phyloP scores from a whole-genome alignment of 2,797 vertebrate species.

The Limosa lapponica region DNA sequence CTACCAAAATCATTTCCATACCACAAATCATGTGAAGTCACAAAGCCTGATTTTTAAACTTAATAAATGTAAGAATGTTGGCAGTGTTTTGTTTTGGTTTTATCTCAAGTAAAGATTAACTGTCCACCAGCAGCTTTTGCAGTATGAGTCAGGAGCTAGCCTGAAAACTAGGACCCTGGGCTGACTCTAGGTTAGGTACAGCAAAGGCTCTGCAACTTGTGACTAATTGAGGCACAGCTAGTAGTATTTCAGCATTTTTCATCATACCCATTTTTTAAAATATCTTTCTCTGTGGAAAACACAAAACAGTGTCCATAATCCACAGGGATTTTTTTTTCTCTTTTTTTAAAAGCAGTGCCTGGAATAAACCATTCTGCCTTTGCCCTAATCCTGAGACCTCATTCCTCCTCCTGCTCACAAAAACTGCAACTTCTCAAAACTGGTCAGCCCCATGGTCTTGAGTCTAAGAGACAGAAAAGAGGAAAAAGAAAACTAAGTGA shows the following conservation, averaged over 20 bases:
- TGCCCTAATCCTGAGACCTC: not conserved
- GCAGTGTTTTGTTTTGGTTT: not conserved
- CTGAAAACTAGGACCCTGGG: conserved; percentile 34
- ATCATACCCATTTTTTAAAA: not conserved
- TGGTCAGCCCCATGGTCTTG: not conserved
- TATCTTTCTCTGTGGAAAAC: not conserved
- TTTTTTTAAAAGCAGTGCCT: not conserved
- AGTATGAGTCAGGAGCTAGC: not conserved
- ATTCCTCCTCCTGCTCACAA: not conserved
- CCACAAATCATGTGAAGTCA: not conserved
- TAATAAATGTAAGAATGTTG: not conserved
- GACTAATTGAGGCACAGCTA: not conserved
- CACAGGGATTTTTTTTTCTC: not conserved
- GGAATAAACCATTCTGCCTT: not conserved
- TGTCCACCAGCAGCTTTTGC: not conserved
- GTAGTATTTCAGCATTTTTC: conserved; percentile 1
- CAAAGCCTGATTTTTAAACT: not conserved
- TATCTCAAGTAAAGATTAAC: not conserved
- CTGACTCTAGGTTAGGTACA: not conserved
- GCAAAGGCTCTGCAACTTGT: not conserved
- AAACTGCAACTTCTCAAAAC: not conserved
- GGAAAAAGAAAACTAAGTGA: not conserved
- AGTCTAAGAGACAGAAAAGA: not conserved
- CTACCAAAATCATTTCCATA: not conserved
- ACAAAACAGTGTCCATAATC: not conserved